These are phyloP conservation scores for Pedionomus torquatus DNA, from an alignment of 2,113 vertebrate species.

Conservation along the genomic window DNA sequence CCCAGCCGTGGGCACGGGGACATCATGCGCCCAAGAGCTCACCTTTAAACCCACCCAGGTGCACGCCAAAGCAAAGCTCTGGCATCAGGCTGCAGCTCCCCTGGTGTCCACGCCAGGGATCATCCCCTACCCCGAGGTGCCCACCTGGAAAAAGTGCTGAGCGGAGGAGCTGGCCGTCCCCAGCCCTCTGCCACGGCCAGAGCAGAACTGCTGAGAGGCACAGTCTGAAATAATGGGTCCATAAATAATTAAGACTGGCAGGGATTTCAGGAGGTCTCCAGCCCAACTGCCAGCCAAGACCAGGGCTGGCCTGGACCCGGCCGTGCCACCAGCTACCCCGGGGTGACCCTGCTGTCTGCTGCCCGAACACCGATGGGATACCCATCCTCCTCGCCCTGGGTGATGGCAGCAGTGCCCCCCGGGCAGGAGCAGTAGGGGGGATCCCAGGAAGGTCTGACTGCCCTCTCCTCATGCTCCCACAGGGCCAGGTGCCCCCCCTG, in stretches of 20 bases:
- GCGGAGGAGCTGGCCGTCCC: neutral
- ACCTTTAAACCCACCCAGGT: fast-evolving
- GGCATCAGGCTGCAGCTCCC: neutral
- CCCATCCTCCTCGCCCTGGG: neutral
- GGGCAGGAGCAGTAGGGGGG: neutral
- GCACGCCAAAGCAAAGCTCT: neutral
- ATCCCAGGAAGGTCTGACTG: neutral
- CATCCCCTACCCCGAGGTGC: neutral
- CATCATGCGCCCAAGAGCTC: neutral
- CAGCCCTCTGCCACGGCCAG: neutral
- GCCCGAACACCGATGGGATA: neutral
- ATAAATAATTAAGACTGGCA: neutral
- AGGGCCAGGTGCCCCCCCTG: neutral
- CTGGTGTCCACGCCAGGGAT: fast-evolving
- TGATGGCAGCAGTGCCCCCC: fast-evolving
- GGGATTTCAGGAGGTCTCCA: neutral
- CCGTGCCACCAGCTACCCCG: neutral
- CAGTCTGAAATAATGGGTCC: neutral
- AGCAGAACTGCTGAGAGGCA: neutral
- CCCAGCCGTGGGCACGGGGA: fast-evolving
- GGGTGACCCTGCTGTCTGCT: neutral
- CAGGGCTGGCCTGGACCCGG: neutral
- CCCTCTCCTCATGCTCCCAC: fast-evolving
- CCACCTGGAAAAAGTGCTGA: neutral
- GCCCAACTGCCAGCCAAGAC: neutral